Base-by-base conservation (phyloP, 1,140 invertebrate species). In the Drosophila ananassae region DNA sequence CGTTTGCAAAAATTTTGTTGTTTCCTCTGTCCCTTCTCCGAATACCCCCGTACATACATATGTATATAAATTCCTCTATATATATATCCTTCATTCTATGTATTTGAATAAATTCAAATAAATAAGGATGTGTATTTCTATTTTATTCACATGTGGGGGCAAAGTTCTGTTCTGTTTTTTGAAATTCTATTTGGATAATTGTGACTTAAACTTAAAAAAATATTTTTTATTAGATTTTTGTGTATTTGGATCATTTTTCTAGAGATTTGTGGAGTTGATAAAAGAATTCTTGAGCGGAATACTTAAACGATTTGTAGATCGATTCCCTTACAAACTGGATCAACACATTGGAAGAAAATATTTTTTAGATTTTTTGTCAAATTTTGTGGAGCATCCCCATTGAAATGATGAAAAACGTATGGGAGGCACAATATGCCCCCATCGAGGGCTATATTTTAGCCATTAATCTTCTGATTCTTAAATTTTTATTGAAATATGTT, bases 1-100 rank as follows among this genome's bases (percentile, higher is more conserved):
- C 55, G 59, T 69, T 71, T 77, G 63, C 61, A 79, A 37, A 79
- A 64, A 59, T 57, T 48, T 41, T 47, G 53, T 44, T 47, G 73
- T 44, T 28, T 53, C 53, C 37, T 41, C 52, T 25, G 28, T 13
- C 17, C 30, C 41, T 30, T 55, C 50, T 55, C 13, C 9, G 12
- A 17, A 17, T 17, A 17, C 17, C 17, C 17, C 17, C 17, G 17
- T 17, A 17, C 1, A 17, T 17, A 6, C 4, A 5, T 6, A 30
- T 37, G 21, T 63, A 64, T 37, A 48, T 41, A 59, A 5, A 51
- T 22, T 28, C 24, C 47, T 44, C 21, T 48, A 22, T 8, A 34
- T 39, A 50, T 44, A 60, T 9, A 52, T 25, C 37, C 48, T 30
- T 44, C 9, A 32, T 37, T n/a, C 41, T 44, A 44, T 17, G 17